These are phyloP conservation scores for Stenotaenia linearis DNA, from an alignment of 2,888 invertebrate genomes.

Conservation along the genomic window DNA sequence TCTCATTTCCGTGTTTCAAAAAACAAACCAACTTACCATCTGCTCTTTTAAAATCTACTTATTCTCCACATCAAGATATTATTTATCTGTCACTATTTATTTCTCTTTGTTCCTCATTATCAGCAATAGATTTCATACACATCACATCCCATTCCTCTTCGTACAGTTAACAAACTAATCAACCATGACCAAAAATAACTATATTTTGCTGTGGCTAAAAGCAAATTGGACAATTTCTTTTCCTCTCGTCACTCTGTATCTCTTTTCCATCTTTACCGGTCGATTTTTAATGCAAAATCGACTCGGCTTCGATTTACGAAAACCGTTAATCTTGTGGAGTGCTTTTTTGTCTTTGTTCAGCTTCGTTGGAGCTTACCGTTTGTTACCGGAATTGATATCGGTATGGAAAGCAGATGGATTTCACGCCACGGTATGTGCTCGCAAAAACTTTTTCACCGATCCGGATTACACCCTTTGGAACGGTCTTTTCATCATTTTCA, in stretches of 20 bases:
- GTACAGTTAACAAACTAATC: too few species aligned
- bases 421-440: slow-evolving; percentile 92
- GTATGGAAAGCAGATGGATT: slow-evolving; percentile 83
- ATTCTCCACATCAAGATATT: too few species aligned
- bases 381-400: slow-evolving; percentile 85
- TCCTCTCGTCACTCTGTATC: neutral
- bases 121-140: too few species aligned
- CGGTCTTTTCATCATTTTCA: slow-evolving; percentile 91
- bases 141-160: too few species aligned
- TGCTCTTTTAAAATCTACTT: too few species aligned
- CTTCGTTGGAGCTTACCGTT: slow-evolving; percentile 76
- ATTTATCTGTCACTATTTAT: too few species aligned
- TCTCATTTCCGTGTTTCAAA: too few species aligned
- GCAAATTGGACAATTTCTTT: neutral
- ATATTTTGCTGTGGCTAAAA: too few species aligned
- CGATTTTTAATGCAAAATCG: slow-evolving; percentile 89
- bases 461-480: slow-evolving; percentile 96
- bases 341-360: slow-evolving; percentile 86
- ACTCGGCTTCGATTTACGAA: slow-evolving; percentile 80
- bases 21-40: too few species aligned
- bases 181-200: too few species aligned
- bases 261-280: slow-evolving; percentile 75
- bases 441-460: slow-evolving; percentile 83
- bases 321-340: slow-evolving; percentile 87
- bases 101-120: too few species aligned